Evolutionary conservation across 2,888 invertebrate species (phyloP), one percentile per base, ranked within the genome.

Genomic region (Chaetogeoica ovagalla): DNA sequence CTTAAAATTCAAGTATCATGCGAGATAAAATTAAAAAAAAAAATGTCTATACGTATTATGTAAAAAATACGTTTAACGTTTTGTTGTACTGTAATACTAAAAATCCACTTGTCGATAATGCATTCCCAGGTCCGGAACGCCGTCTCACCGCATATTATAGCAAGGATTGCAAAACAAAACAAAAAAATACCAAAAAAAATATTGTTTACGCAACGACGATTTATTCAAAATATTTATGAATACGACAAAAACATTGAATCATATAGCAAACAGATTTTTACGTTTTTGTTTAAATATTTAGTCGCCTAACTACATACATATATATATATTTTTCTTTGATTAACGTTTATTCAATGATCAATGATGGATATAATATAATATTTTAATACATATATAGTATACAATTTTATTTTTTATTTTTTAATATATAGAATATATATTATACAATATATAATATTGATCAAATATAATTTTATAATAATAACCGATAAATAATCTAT

Each of bases 401-500:
- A 74, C 65, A 74, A 2, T 59, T 59, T 43, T 30, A 2, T 66
- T 43, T 48, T 17, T 0, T 15, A 2, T 30, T 30, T 30, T 30
- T 30, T 30, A 30, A n/a, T 62, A 60, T 9, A 19, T 62, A 63
- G n/a, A n/a, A 74, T 73, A 63, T 60, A 70, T 59, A 63, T 63
- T 30, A 63, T 63, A 74, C 63, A 74, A 37, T 72, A 8, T 11
- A 48, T 62, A 62, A 68, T 68, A 62, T 30, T 72, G 62, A 30
- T 73, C 15, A 13, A 62, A 48, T 2, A 8, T n/a, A 62, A 72
- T 15, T 73, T 52, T 15, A 23, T 62, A 62, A 52, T 21, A 8
- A 21, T 63, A 73, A 62, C 30, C 73, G 62, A 63, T 62, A 73
- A 15, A 37, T 30, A 48, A 2, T 63, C n/a, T 63, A 73, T 74